phyloP scores from a whole-genome alignment of 2,888 invertebrate species.

The Pyralis farinalis region DNA sequence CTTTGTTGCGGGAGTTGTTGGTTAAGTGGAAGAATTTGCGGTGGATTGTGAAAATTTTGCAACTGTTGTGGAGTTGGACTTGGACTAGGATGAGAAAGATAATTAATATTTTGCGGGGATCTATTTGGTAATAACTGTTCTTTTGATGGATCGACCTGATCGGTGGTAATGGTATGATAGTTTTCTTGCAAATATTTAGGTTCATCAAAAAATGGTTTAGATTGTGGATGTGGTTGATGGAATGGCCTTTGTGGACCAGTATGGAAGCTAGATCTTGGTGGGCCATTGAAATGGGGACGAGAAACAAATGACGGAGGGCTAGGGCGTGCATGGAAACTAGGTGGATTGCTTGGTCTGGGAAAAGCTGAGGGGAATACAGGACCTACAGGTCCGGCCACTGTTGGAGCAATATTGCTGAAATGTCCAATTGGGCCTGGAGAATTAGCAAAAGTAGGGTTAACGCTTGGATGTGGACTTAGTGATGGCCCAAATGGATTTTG shows the following conservation, averaged over 20 bases:
- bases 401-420: slow-evolving; percentile 46
- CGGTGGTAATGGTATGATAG: slow-evolving; percentile 75
- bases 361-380: slow-evolving; percentile 52
- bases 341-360: slow-evolving; percentile 50
- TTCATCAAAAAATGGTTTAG: slow-evolving; percentile 68
- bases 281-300: slow-evolving; percentile 62
- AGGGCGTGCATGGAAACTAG: slow-evolving; percentile 52
- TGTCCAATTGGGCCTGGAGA: slow-evolving; percentile 46
- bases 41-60: slow-evolving; percentile 54
- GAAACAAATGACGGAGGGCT: slow-evolving; percentile 46
- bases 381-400: slow-evolving; percentile 50
- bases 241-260: slow-evolving; percentile 80
- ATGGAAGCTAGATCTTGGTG: slow-evolving; percentile 63
- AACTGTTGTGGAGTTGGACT: slow-evolving; percentile 54
- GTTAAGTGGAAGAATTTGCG: slow-evolving; percentile 50
- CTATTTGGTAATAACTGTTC: slow-evolving; percentile 59
- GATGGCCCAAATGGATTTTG: slow-evolving; percentile 56
- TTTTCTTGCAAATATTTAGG: slow-evolving; percentile 77
- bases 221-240: slow-evolving; percentile 54
- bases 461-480: slow-evolving; percentile 41
- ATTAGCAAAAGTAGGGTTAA: slow-evolving; percentile 49
- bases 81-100: slow-evolving; percentile 47
- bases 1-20: slow-evolving; percentile 76
- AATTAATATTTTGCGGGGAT: slow-evolving; percentile 52
- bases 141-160: slow-evolving; percentile 67